Evolutionary conservation across 2,888 invertebrate genomes (phyloP), one percentile per base, ranked within the genome.

Genomic region (Ganaspis brasiliensis): DNA sequence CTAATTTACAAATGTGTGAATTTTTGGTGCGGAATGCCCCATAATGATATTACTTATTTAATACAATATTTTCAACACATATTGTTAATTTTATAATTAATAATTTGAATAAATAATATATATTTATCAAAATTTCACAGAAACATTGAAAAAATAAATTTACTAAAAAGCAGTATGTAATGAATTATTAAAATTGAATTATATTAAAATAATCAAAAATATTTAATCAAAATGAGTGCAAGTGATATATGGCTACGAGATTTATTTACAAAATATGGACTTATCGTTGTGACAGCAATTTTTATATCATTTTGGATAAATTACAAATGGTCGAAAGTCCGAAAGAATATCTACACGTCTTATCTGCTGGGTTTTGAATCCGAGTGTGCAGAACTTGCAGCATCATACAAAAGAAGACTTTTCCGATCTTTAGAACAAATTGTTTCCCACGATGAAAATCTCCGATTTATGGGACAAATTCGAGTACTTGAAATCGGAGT

Each of bases 401-500:
- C 63, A 0, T 73, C 81, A 2, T 83, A 87, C 19, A 89, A 87
- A 76, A 83, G 84, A 56, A 76, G 81, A 24, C 81, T 91, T 5
- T 89, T 91, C 76, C 78, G 83, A 37, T 71, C 79, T 3, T 59
- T 90, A 12, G 74, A 80, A n/a, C 26, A 82, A n/a, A 72, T 84
- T 3, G 71, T 82, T 52, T 90, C 90, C 0, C 81, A 81, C 37
- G 88, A 91, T 55, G 78, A 81, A n/a, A 81, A 83, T 67, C 82
- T 91, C 24, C 82, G 85, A n/a, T 84, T 82, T 2, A 76, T 87
- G 70, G 83, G 84, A 9, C 77, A 83, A 35, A 87, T 90, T 61
- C 86, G 90, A 16, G 73, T 90, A 10, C 82, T 90, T 19, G 90
- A 91, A 81, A 90, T 90, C 75, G 90, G 89, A 16, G 89, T 90